A percentile compares a stretch with the other conserved stretches of the same genome.
Conservation (phyloP, 92 coral and sea anemone species). For the Micromussa lordhowensis region DNA sequence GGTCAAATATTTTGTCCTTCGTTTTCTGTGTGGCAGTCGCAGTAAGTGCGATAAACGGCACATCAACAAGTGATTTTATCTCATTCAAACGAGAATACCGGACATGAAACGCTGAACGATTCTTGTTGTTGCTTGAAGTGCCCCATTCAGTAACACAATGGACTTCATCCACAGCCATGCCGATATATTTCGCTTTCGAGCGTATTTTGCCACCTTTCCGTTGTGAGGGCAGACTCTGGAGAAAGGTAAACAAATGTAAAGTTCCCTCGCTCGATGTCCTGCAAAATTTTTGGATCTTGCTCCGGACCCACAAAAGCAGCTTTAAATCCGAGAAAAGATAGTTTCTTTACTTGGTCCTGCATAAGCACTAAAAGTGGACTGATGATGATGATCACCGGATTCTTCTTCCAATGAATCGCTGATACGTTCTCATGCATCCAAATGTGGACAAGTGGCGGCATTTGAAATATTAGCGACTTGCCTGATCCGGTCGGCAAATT, state of each 20-base stretch:
- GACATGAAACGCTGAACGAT: slow-evolving; percentile 27
- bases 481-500: no score
- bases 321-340: slow-evolving; percentile 21
- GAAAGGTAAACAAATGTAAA: slow-evolving; percentile 46
- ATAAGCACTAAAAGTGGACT: slow-evolving; percentile 45
- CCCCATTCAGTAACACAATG: slow-evolving; percentile 50
- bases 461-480: no score
- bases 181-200: slow-evolving; percentile 43
- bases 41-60: slow-evolving; percentile 59
- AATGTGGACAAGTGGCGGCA: no score
- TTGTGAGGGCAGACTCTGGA: slow-evolving; percentile 46
- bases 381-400: slow-evolving; percentile 19
- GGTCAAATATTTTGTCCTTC: slow-evolving; percentile 44
- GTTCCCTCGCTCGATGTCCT: slow-evolving; percentile 34
- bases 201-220: slow-evolving; percentile 21
- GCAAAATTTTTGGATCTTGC: slow-evolving; percentile 25
- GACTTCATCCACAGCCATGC: slow-evolving; percentile 33
- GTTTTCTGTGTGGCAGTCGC: slow-evolving; percentile 58
- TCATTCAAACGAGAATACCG: slow-evolving; percentile 54
- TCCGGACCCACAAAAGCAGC: slow-evolving; percentile 59
- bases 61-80: slow-evolving; percentile 25
- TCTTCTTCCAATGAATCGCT: neutral
- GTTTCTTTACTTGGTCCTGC: slow-evolving; percentile 53
- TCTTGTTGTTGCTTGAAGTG: slow-evolving; percentile 24
- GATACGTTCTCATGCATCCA: no score